Percentiles rank a stretch among this genome's conserved stretches.
Conservation (phyloP, 2,797 vertebrate species). For the Pelodytes ibericus region DNA sequence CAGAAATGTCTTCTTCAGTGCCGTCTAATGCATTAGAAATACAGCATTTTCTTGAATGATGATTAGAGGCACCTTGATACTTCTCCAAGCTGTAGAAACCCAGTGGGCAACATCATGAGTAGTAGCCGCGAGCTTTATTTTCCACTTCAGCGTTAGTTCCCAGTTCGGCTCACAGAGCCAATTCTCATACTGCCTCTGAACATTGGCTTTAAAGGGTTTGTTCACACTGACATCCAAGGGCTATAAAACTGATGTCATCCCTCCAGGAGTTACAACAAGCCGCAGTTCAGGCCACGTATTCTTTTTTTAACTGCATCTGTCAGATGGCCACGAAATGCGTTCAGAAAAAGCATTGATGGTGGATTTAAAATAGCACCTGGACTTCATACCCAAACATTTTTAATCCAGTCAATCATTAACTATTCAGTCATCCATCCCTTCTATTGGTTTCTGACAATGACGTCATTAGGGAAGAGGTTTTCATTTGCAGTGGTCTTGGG, state of each 20-base stretch:
- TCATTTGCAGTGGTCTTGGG: background rate
- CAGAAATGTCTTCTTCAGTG: background rate
- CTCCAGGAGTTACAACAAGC: constrained; percentile 2
- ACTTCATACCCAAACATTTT: background rate
- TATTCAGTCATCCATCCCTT: constrained; percentile 1
- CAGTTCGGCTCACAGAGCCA: background rate
- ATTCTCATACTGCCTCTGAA: constrained; percentile 2
- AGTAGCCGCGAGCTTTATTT: background rate
- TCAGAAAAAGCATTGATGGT: background rate
- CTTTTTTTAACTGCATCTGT: too few relatives aligned
- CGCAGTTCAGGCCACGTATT: background rate
- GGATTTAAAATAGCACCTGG: background rate
- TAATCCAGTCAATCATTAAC: too few relatives aligned
- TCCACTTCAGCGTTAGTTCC: background rate
- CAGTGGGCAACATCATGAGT: background rate
- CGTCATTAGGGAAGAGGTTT: background rate
- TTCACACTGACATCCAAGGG: constrained; percentile 8
- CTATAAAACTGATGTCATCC: constrained; percentile 6
- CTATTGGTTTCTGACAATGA: background rate
- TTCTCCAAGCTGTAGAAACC: background rate
- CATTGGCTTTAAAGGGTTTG: background rate
- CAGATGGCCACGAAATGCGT: constrained; percentile 7
- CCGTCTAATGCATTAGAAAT: too few relatives aligned
- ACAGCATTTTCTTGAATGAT: too few relatives aligned
- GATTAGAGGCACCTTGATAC: too few relatives aligned